Conservation (phyloP, 2,888 invertebrate species). For the Pandemis cinnamomeana region DNA sequence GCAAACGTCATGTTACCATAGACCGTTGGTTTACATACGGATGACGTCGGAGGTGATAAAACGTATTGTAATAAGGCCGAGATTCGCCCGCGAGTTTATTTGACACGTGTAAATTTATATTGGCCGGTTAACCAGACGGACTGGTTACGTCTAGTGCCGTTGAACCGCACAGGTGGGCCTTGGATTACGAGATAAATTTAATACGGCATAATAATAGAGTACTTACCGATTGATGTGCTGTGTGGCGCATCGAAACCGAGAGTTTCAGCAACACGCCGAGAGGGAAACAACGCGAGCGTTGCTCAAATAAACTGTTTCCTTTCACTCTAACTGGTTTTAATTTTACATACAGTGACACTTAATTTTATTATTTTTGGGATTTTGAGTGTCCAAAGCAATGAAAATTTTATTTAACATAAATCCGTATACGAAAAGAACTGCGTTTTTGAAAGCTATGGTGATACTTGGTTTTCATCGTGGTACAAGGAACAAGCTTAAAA, state of each 20-base stretch:
- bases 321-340: neutral
- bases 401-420: too few relatives aligned
- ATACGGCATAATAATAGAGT: constrained; percentile 77
- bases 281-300: constrained; percentile 24
- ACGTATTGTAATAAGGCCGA: constrained; percentile 64
- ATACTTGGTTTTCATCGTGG: too few relatives aligned
- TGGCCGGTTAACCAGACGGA: constrained; percentile 75
- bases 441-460: too few relatives aligned
- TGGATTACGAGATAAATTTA: constrained; percentile 80
- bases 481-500: too few relatives aligned
- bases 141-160: constrained; percentile 77
- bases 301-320: neutral
- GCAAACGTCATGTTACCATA: constrained; percentile 58
- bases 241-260: constrained; percentile 59
- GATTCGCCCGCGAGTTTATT: constrained; percentile 62
- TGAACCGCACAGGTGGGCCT: constrained; percentile 81
- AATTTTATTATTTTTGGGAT: neutral
- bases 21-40: constrained; percentile 48
- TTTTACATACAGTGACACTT: neutral
- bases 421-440: too few relatives aligned
- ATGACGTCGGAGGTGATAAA: constrained; percentile 45
- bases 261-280: constrained; percentile 48
- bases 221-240: constrained; percentile 58
- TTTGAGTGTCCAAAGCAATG: too few relatives aligned
- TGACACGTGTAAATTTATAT: constrained; percentile 71